Evolutionary conservation across 2,797 vertebrate genomes (phyloP), one percentile per base, ranked within the genome.

Genomic region (Anableps anableps): DNA sequence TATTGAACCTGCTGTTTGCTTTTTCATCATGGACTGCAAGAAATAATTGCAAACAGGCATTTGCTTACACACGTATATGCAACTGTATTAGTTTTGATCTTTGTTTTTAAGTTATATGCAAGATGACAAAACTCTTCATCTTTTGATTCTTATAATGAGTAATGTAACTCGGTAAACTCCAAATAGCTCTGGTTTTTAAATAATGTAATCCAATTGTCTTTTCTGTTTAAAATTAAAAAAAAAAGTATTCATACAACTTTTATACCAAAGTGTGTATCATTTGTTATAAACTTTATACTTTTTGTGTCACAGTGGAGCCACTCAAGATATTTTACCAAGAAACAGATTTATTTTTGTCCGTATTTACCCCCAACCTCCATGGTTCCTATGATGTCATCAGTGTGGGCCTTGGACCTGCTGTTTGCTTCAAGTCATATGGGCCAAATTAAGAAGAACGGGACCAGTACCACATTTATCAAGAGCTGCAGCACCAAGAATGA

Each of bases 401-500:
- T 26, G 68, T 84, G 77, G 90, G 93, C 89, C 92, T 87, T 78
- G 88, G 78, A 79, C 84, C 70, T 74, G 78, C 68, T 41, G 47
- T 80, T 78, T 80, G 83, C 60, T 72, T 48, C 45, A 53, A 83
- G 82, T 92, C 88, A 84, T 86, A 87, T 87, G 83, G 86, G 79
- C 66, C 78, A 72, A 89, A 88, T 81, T 80, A 89, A 89, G 80
- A 79, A 81, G 79, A 85, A 70, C 13, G 4, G 68, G 83, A 81
- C 88, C 87, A 83, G 84, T 88, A 79, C 86, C 51, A 77, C 83
- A 87, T 92, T 92, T 87, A 91, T 93, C 93, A 92, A 92, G 88
- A 90, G 66, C 85, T 74, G 79, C 74, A 86, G 75, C 89, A 84
- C 89, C 91, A 92, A 91, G 78, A 85, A 87, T 88, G 86, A 91